Conservation (phyloP, 2,888 invertebrate species). For the Rotaria magnacalcarata region DNA sequence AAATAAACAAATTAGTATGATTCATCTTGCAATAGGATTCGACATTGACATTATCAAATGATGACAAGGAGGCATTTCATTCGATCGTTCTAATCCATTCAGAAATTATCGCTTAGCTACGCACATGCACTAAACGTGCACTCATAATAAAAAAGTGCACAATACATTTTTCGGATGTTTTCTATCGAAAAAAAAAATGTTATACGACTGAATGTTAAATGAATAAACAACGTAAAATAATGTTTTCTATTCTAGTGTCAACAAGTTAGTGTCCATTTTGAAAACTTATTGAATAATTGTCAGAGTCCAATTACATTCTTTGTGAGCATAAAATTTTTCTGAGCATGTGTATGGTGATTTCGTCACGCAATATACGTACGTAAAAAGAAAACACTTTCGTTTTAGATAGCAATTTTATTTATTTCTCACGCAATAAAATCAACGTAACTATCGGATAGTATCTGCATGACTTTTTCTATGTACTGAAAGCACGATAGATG, state of each 20-base stretch:
- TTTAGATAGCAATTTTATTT: no score
- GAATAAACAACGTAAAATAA: not conserved
- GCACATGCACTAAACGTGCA: no score
- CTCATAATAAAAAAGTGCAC: not conserved
- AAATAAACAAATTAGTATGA: not conserved
- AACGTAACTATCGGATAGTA: no score
- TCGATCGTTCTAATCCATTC: not conserved
- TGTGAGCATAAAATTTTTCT: no score
- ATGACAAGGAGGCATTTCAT: slow-evolving; percentile 11
- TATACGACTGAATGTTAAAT: not conserved
- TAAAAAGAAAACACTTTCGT: no score
- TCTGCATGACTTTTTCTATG: no score
- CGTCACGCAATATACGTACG: no score
- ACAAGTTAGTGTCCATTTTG: not conserved
- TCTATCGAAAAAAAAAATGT: not conserved
- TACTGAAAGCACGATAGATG: no score
- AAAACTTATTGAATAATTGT: not conserved
- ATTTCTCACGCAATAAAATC: no score
- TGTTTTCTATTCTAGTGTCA: not conserved
- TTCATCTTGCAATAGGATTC: not conserved
- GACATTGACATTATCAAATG: not conserved
- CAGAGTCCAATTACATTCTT: not conserved
- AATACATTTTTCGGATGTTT: not conserved
- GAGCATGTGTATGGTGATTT: no score
- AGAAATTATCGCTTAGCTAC: not conserved